Base-by-base conservation (phyloP, 1,140 invertebrate species). In the Solen grandis region DNA sequence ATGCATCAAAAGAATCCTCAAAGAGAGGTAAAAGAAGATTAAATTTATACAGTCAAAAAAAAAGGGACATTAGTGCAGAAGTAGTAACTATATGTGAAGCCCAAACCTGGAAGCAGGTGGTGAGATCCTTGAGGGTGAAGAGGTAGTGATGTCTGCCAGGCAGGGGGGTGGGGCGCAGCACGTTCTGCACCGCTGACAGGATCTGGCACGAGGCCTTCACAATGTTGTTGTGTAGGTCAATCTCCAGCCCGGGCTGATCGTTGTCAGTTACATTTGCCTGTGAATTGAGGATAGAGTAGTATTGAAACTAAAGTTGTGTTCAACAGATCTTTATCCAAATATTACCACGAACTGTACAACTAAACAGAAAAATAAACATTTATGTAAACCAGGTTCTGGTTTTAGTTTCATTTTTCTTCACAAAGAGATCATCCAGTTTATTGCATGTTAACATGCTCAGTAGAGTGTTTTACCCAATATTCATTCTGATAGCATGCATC, bases 71-170 rank as follows among this genome's bases (percentile, higher is more conserved):
- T n/a, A n/a, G n/a, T n/a, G n/a, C n/a, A n/a, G n/a, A n/a, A n/a
- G n/a, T n/a, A n/a, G n/a, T n/a, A n/a, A n/a, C n/a, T n/a, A n/a
- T n/a, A n/a, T n/a, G n/a, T n/a, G n/a, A n/a, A n/a, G n/a, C n/a
- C n/a, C 14, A 54, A 83, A 92, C 91, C 89, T 92, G 91, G 84
- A 92, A 90, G 60, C 91, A 91, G n/a, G 84, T 90, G 25, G 87
- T 88, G 25, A 92, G 84, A 79, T 91, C 89, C 66, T 88, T 90
- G n/a, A 92, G 81, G 36, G 90, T 90, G 70, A 92, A 92, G 8
- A 92, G 82, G 80, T 92, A 92, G 80, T 92, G 91, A 50, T 85
- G 78, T 78, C 91, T 78, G 2, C 92, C 92, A 25, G 89, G 87
- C 79, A 91, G 88, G 10, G 89, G 87, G 33, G 87, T 89, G 14